A percentile compares a stretch with the other conserved stretches of the same genome.
Evolutionary conservation across 2,113 vertebrate species (phyloP).

Genomic region (Pygoscelis antarcticus): DNA sequence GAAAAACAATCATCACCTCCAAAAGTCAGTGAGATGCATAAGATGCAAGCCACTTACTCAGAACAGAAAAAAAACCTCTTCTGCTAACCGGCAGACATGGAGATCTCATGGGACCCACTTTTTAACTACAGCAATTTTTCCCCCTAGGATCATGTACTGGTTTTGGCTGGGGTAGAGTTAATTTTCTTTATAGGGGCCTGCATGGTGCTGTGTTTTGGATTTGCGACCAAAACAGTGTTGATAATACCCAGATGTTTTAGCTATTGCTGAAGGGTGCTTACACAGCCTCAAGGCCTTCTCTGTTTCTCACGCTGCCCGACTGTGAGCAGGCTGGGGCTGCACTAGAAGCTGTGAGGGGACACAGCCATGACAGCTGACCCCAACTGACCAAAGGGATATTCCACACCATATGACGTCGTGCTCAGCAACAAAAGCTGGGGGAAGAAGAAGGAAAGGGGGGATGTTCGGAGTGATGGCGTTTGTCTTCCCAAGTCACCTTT

Average conservation of each 20-base stretch:
- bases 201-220: background rate
- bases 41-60: background rate
- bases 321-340: background rate
- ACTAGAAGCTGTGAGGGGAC: background rate
- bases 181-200: background rate
- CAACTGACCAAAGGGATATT: background rate
- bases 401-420: fast-evolving
- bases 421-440: background rate
- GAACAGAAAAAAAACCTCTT: background rate
- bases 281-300: background rate
- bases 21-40: background rate
- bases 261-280: background rate
- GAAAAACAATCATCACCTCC: background rate
- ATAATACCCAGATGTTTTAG: background rate
- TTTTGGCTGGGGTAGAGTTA: background rate
- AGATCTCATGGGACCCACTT: background rate
- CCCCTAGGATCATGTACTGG: background rate
- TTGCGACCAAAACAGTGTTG: background rate
- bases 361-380: background rate
- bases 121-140: background rate
- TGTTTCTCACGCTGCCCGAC: background rate
- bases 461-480: fast-evolving
- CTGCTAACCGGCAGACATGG: background rate
- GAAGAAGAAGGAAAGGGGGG: background rate
- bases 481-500: background rate